These are phyloP conservation scores for Fragum sueziense DNA, from an alignment of 2,888 invertebrate genomes.

Conservation along the genomic window DNA sequence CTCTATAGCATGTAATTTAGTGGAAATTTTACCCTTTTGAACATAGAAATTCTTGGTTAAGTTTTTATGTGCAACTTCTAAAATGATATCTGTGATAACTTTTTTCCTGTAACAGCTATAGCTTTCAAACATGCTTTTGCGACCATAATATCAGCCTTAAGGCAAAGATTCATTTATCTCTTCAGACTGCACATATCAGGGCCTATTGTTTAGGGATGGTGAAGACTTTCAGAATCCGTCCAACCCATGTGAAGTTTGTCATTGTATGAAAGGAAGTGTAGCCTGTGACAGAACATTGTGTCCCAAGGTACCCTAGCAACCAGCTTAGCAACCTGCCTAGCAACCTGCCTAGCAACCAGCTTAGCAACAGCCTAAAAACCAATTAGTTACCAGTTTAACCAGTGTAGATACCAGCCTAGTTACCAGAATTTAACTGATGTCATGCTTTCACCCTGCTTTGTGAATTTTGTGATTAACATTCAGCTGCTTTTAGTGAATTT, in stretches of 20 bases:
- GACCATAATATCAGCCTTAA: too few species aligned
- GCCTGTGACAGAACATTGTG: slow-evolving; percentile 65
- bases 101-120: too few species aligned
- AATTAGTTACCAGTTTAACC: slow-evolving; percentile 1
- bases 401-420: neutral
- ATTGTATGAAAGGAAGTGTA: slow-evolving; percentile 70
- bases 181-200: slow-evolving; percentile 71
- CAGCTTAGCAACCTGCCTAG: neutral
- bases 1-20: too few species aligned
- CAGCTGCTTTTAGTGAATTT: neutral
- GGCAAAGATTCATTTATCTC: neutral
- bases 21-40: too few species aligned
- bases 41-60: too few species aligned
- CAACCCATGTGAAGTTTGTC: slow-evolving; percentile 67
- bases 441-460: neutral
- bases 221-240: slow-evolving; percentile 67
- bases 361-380: slow-evolving; percentile 13
- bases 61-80: too few species aligned
- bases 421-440: neutral
- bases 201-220: slow-evolving; percentile 64
- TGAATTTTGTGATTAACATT: neutral
- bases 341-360: slow-evolving; percentile 3
- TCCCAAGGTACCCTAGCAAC: slow-evolving; percentile 48
- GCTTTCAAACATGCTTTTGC: too few species aligned
- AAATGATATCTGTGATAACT: too few species aligned